phyloP scores from a whole-genome alignment of 1,140 invertebrate genomes.

The Drosophila lacertosa region DNA sequence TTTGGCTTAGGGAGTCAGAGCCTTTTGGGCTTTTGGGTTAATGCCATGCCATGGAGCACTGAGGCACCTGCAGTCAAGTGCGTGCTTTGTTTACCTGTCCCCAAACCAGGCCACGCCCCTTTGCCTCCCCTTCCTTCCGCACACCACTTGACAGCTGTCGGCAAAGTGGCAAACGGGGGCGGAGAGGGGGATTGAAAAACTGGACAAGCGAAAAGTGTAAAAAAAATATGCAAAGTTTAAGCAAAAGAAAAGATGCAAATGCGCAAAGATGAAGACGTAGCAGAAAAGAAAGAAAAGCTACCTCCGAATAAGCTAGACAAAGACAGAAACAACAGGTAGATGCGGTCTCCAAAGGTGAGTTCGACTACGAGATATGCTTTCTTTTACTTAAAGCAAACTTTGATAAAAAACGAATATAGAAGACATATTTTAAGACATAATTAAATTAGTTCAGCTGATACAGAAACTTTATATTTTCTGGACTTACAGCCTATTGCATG shows the following conservation, averaged over 20 bases:
- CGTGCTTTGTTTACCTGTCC: slow-evolving; percentile 47
- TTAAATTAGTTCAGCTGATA: too few species aligned
- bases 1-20: background rate
- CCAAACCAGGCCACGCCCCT: background rate
- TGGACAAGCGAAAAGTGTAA: slow-evolving; percentile 28
- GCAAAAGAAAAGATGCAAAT: slow-evolving; percentile 15
- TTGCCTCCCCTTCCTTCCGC: background rate
- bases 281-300: background rate
- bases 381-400: too few species aligned
- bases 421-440: too few species aligned
- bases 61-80: slow-evolving; percentile 29
- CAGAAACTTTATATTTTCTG: too few species aligned
- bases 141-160: slow-evolving; percentile 21
- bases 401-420: too few species aligned
- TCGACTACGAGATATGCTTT: too few species aligned
- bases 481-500: too few species aligned
- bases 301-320: background rate
- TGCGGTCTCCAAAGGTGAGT: too few species aligned
- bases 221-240: slow-evolving; percentile 44
- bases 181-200: slow-evolving; percentile 27
- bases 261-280: slow-evolving; percentile 17
- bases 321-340: too few species aligned
- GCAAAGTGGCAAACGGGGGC: slow-evolving; percentile 39
- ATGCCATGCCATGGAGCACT: slow-evolving; percentile 50
- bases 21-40: slow-evolving; percentile 57